phyloP scores from a whole-genome alignment of 1,140 invertebrate species.

The Uloborus diversus region DNA sequence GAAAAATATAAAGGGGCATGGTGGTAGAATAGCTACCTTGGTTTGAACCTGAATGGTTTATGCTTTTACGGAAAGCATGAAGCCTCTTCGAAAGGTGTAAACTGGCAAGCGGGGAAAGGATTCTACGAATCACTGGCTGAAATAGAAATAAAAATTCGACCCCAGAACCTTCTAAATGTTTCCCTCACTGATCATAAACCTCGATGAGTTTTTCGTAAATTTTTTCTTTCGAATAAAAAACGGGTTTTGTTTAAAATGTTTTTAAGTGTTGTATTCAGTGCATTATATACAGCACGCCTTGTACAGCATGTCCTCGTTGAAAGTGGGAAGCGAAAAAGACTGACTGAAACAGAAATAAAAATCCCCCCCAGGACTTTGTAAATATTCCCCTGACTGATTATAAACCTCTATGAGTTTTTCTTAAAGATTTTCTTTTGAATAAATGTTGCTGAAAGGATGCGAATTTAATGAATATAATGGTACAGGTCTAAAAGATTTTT shows the following conservation, averaged over 20 bases:
- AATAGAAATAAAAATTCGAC: neutral
- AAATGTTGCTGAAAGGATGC: too few relatives aligned
- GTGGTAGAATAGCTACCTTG: slow-evolving; percentile 65
- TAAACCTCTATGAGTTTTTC: too few relatives aligned
- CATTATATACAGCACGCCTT: too few relatives aligned
- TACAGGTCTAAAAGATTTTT: too few relatives aligned
- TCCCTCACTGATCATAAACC: neutral
- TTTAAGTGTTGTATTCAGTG: too few relatives aligned
- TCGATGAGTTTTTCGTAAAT: neutral
- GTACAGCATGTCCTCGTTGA: too few relatives aligned
- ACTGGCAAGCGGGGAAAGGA: neutral
- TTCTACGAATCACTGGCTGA: neutral
- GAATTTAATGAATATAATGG: too few relatives aligned
- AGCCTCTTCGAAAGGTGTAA: neutral
- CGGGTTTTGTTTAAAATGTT: neutral
- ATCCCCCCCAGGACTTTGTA: too few relatives aligned
- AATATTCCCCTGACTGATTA: too few relatives aligned
- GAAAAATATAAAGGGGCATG: slow-evolving; percentile 62
- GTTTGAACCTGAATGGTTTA: slow-evolving; percentile 65
- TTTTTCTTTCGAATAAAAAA: neutral
- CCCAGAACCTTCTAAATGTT: neutral
- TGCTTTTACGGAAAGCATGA: neutral
- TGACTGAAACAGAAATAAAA: too few relatives aligned
- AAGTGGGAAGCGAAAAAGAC: too few relatives aligned
- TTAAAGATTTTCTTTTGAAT: too few relatives aligned